A percentile compares a stretch with the other conserved stretches of the same genome.
Evolutionary conservation across 2,797 vertebrate genomes (phyloP).

Genomic region (Brotula barbata): DNA sequence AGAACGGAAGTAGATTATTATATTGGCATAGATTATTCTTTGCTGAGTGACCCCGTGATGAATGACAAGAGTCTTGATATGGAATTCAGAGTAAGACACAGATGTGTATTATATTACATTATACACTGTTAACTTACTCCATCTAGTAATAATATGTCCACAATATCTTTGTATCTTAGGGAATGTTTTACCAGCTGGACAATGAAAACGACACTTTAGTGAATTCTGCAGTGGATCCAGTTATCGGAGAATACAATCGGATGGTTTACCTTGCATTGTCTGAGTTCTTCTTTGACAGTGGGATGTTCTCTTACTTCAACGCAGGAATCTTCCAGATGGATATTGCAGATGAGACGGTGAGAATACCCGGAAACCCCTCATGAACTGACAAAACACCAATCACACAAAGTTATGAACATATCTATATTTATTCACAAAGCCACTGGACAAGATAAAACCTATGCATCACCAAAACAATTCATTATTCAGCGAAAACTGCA

Average conservation of each 20-base stretch:
- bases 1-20: slow-evolving; percentile 83
- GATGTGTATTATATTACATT: too few species aligned
- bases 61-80: slow-evolving; percentile 85
- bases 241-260: slow-evolving; percentile 84
- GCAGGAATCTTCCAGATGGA: slow-evolving; percentile 83
- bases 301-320: slow-evolving; percentile 87
- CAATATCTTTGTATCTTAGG: slow-evolving; percentile 34
- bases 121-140: neutral
- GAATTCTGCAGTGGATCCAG: slow-evolving; percentile 83
- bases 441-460: too few species aligned
- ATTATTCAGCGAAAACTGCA: too few species aligned
- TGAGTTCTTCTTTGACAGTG: slow-evolving; percentile 94
- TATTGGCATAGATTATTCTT: slow-evolving; percentile 93
- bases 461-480: too few species aligned
- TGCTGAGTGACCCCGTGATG: slow-evolving; percentile 85
- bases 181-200: slow-evolving; percentile 84
- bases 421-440: too few species aligned
- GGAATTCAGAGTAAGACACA: slow-evolving; percentile 85
- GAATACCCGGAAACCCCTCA: neutral
- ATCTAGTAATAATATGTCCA: too few species aligned
- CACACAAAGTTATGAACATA: neutral
- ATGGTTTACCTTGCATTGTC: slow-evolving; percentile 96
- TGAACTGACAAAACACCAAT: neutral
- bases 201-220: slow-evolving; percentile 74
- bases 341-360: slow-evolving; percentile 85